phyloP scores from a whole-genome alignment of 2,797 vertebrate genomes.

The Pyrocephalus nanus region DNA sequence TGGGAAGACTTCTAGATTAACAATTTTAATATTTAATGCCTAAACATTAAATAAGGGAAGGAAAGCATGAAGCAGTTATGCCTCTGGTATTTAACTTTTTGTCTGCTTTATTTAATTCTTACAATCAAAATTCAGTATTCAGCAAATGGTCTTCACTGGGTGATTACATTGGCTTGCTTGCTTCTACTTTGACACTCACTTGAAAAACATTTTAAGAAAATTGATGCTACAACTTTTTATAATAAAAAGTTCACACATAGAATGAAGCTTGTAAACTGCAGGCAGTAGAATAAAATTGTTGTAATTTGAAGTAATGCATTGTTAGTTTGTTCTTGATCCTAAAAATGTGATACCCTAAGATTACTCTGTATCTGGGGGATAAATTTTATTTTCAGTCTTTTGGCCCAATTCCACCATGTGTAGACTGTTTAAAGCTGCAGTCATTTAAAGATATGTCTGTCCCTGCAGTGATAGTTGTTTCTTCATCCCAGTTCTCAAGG shows the following conservation, averaged over 20 bases:
- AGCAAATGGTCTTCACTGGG: not conserved
- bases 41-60: not conserved
- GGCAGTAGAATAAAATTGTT: not conserved
- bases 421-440: not conserved
- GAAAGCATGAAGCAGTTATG: not conserved
- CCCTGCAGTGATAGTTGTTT: not conserved
- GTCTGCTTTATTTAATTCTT: not conserved
- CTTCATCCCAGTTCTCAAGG: conserved; percentile 3
- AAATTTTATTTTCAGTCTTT: not conserved
- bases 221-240: not conserved
- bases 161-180: not conserved
- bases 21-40: not conserved
- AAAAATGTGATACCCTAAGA: not conserved
- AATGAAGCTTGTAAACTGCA: not conserved
- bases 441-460: not conserved
- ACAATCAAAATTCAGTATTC: not conserved
- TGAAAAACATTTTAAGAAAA: not conserved
- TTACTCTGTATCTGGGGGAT: not conserved
- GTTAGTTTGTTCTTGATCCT: not conserved
- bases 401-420: not conserved
- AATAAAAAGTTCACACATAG: not conserved
- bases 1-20: not conserved
- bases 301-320: not conserved
- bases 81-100: not conserved
- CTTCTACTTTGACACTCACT: not conserved